Conservation (phyloP, 1,140 invertebrate genomes). For the Manduca sexta region DNA sequence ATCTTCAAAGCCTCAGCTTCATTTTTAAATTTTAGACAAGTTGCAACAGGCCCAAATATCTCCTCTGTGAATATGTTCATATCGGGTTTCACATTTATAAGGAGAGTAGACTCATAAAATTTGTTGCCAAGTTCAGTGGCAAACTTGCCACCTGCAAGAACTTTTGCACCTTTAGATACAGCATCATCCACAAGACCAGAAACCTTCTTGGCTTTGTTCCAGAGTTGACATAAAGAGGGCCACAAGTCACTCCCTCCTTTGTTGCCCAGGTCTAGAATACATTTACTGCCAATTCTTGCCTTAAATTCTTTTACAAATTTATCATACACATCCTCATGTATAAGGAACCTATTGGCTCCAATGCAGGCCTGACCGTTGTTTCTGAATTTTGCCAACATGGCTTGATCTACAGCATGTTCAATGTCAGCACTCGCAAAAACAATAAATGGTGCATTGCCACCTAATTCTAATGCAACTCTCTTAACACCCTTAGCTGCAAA, state of each 20-base stretch:
- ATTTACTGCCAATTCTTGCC: constrained; percentile 77
- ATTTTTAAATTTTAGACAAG: constrained; percentile 89
- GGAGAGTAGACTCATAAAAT: constrained; percentile 94
- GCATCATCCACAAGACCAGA: constrained; percentile 88
- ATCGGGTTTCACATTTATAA: constrained; percentile 84
- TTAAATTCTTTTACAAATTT: constrained; percentile 86
- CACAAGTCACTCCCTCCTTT: constrained; percentile 82
- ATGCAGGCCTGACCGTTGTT: constrained; percentile 98
- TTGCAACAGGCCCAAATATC: constrained; percentile 96
- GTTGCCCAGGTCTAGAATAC: constrained; percentile 91
- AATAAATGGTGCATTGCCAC: constrained; percentile 99
- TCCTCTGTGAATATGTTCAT: constrained; percentile 93
- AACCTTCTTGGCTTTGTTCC: constrained; percentile 88
- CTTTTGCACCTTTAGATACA: constrained; percentile 86
- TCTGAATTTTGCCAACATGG: constrained; percentile 95
- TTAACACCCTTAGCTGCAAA: constrained; percentile 93
- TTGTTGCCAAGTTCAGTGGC: constrained; percentile 79
- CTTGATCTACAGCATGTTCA: constrained; percentile 89
- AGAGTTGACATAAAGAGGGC: constrained; percentile 92
- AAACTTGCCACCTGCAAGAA: constrained; percentile 87
- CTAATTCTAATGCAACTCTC: constrained; percentile 92
- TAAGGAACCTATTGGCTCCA: constrained; percentile 93
- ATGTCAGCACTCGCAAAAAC: constrained; percentile 96
- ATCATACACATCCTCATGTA: constrained; percentile 90
- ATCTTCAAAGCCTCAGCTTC: constrained; percentile 91